Conservation (phyloP, 2,113 vertebrate species). For the Ondatra zibethicus region DNA sequence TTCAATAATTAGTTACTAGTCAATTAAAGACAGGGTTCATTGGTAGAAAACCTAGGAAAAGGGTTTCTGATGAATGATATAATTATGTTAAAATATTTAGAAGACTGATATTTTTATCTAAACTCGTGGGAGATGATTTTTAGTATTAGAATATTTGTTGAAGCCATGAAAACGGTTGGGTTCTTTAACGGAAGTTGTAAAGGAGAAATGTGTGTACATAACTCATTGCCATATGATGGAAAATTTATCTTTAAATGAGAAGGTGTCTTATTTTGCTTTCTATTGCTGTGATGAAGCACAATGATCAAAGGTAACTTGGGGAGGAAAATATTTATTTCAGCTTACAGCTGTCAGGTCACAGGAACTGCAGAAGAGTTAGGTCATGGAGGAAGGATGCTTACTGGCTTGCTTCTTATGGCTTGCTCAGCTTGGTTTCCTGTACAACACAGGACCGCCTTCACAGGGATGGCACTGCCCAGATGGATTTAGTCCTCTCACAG, state of each 20-base stretch:
- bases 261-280: neutral
- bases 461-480: neutral
- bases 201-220: neutral
- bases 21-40: neutral
- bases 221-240: neutral
- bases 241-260: neutral
- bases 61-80: constrained; percentile 28
- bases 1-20: constrained; percentile 23
- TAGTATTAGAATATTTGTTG: neutral
- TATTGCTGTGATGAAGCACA: neutral
- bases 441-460: neutral
- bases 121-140: neutral
- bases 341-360: neutral
- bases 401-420: neutral
- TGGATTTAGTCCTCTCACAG: neutral
- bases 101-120: constrained; percentile 30
- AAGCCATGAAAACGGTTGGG: neutral
- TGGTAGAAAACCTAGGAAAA: constrained; percentile 5
- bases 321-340: neutral
- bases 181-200: neutral
- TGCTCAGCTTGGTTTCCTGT: neutral
- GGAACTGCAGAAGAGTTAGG: neutral
- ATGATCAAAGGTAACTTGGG: neutral
- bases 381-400: neutral
- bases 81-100: constrained; percentile 32